Evolutionary conservation across 1,140 invertebrate genomes (phyloP).

Genomic region (Chymomyza costata): DNA sequence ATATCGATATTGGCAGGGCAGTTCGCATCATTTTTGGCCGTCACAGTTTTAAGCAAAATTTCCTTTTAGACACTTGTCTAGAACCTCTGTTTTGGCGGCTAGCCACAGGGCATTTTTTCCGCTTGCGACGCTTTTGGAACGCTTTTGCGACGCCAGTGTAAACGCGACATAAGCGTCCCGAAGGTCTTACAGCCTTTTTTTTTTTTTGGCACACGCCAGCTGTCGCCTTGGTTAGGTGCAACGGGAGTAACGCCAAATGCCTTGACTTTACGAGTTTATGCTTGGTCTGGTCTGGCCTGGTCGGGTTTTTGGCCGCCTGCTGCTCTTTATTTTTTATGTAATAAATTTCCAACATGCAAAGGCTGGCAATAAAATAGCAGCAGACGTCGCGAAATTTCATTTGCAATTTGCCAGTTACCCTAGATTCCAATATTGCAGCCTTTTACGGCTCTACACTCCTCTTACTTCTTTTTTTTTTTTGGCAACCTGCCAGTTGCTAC

Average conservation of each 20-base stretch:
- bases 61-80: too few species aligned
- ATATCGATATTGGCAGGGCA: too few species aligned
- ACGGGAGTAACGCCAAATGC: too few species aligned
- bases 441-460: conserved; percentile 10
- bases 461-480: conserved; percentile 27
- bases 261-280: too few species aligned
- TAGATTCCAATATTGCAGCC: too few species aligned
- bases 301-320: neutral
- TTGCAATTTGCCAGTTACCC: conserved; percentile 54
- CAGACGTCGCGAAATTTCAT: conserved; percentile 45
- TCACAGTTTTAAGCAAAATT: conserved; percentile 32
- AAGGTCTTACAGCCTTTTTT: too few species aligned
- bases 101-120: conserved; percentile 10
- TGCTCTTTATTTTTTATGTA: conserved; percentile 26
- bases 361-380: conserved; percentile 64
- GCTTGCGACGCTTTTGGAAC: conserved; percentile 9
- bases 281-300: too few species aligned
- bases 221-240: too few species aligned
- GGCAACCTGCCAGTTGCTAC: conserved; percentile 55
- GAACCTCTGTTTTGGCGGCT: too few species aligned
- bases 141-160: too few species aligned
- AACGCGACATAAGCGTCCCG: too few species aligned
- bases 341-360: conserved; percentile 68
- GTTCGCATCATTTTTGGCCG: too few species aligned
- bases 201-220: conserved; percentile 58